phyloP scores from a whole-genome alignment of 2,113 vertebrate genomes.

The Polypterus senegalus region DNA sequence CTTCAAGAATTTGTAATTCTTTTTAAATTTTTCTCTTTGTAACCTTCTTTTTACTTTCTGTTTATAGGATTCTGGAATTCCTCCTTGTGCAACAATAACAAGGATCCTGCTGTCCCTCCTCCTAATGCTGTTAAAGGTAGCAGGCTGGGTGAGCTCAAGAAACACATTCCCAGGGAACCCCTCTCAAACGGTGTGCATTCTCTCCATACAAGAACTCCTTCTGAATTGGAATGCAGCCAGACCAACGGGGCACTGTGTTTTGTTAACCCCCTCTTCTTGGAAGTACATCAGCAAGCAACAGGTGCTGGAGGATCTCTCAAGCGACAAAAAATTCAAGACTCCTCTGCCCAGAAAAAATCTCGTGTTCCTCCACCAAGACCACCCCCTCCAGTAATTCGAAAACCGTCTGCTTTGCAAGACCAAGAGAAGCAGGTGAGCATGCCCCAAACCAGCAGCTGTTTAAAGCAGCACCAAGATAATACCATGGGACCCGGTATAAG shows the following conservation, averaged over 20 bases:
- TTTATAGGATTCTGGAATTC: slow-evolving; percentile 85
- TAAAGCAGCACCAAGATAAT: slow-evolving; percentile 21
- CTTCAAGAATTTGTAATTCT: background rate
- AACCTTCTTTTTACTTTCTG: background rate
- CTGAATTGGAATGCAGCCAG: slow-evolving; percentile 59
- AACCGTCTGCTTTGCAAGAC: slow-evolving; percentile 46
- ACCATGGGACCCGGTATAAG: slow-evolving; percentile 23
- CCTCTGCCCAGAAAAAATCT: slow-evolving; percentile 47
- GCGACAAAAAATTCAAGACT: slow-evolving; percentile 29
- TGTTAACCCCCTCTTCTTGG: slow-evolving; percentile 82
- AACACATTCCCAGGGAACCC: slow-evolving; percentile 39
- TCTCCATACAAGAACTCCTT: slow-evolving; percentile 53
- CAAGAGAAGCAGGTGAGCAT: slow-evolving; percentile 47
- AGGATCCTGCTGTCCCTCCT: slow-evolving; percentile 40
- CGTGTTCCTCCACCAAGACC: slow-evolving; percentile 58
- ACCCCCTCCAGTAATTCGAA: slow-evolving; percentile 52
- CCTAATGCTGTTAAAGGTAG: slow-evolving; percentile 26
- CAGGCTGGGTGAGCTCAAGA: too few relatives aligned
- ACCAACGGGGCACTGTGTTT: slow-evolving; percentile 75
- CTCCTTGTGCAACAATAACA: slow-evolving; percentile 50
- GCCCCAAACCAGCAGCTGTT: slow-evolving; percentile 52
- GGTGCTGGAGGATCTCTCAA: slow-evolving; percentile 30
- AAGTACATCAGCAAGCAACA: slow-evolving; percentile 65
- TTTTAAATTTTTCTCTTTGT: background rate
- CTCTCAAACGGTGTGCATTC: slow-evolving; percentile 69